Evolutionary conservation across 2,113 vertebrate genomes (phyloP).

Genomic region (Anguilla japonica): DNA sequence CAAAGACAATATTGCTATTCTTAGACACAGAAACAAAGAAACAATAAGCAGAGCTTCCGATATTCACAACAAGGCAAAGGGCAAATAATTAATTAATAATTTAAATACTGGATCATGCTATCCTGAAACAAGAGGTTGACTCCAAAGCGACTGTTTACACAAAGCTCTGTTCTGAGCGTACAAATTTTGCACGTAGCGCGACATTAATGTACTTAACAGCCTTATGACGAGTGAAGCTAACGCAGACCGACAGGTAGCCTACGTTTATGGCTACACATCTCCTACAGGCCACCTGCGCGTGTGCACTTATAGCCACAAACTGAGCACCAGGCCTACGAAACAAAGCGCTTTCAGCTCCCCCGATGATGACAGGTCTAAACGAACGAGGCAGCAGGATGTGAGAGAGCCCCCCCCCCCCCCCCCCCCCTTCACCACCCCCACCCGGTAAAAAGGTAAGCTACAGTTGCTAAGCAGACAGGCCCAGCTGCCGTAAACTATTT

Average conservation of each 20-base stretch:
- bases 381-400: not conserved
- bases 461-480: slow-evolving; percentile 15
- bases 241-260: no score
- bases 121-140: no score
- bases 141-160: no score
- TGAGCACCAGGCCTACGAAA: not conserved
- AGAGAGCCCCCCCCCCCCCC: not conserved
- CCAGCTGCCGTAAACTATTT: slow-evolving; percentile 12
- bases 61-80: not conserved
- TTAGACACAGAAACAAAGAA: not conserved
- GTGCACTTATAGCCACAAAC: not conserved
- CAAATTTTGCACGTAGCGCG: no score
- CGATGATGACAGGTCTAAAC: not conserved
- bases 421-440: not conserved
- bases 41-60: not conserved
- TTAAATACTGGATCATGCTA: not conserved
- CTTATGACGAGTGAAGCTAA: no score
- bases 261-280: no score
- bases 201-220: no score
- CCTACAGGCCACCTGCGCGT: no score
- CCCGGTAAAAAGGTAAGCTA: not conserved
- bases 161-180: no score
- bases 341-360: not conserved
- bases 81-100: not conserved
- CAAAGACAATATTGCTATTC: not conserved